These are phyloP conservation scores for Malurus splendens DNA, from an alignment of 2,797 vertebrate genomes.

Conservation along the genomic window DNA sequence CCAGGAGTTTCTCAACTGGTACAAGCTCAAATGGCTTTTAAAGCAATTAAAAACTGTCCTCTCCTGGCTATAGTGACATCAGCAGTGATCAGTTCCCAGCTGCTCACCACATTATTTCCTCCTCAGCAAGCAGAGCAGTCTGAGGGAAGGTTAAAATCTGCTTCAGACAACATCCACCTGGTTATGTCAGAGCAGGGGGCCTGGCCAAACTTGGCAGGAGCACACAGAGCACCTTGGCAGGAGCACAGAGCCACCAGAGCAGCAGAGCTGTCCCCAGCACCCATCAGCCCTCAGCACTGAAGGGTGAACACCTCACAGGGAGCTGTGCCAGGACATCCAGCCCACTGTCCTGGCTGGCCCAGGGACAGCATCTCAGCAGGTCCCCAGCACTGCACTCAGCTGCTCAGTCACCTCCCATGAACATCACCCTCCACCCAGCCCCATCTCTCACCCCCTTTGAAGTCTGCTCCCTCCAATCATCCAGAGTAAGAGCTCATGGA, in stretches of 20 bases:
- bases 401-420: neutral
- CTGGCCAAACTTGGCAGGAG: neutral
- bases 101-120: neutral
- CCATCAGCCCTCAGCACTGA: accelerated
- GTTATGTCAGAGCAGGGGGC: neutral
- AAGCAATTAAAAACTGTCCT: neutral
- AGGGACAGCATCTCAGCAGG: neutral
- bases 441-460: neutral
- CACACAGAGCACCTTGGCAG: neutral
- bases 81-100: neutral
- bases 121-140: neutral
- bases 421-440: neutral
- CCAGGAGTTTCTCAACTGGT: neutral
- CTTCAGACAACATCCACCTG: neutral
- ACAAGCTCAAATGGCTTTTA: neutral
- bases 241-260: accelerated
- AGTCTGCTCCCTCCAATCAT: neutral
- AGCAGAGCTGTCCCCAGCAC: neutral
- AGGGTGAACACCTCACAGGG: neutral
- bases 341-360: accelerated
- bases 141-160: neutral
- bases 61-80: neutral
- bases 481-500: neutral
- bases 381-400: neutral
- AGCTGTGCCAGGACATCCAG: neutral